phyloP scores from a whole-genome alignment of 2,113 vertebrate genomes.

The Gopherus flavomarginatus region DNA sequence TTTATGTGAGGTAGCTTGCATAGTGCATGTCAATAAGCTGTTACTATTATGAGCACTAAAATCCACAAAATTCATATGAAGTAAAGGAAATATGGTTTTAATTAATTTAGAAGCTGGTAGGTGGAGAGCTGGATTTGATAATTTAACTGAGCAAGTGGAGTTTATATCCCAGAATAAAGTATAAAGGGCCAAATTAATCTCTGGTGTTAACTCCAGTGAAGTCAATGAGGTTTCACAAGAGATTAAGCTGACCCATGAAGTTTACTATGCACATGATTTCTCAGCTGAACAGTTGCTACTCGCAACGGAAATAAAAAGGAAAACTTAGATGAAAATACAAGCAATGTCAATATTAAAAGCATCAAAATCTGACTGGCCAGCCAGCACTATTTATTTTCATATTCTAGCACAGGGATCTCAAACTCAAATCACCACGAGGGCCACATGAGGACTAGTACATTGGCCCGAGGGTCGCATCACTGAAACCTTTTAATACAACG shows the following conservation, averaged over 20 bases:
- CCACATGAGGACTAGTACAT: too few relatives aligned
- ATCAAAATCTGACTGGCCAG: not conserved
- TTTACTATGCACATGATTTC: not conserved
- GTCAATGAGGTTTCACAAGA: not conserved
- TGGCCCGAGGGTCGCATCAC: too few relatives aligned
- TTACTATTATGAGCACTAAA: slow-evolving; percentile 49
- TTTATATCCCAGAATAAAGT: slow-evolving; percentile 25
- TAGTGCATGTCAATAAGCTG: not conserved
- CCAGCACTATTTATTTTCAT: not conserved
- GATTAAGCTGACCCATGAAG: not conserved
- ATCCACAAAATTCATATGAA: not conserved
- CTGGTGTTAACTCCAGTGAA: not conserved
- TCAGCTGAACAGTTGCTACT: slow-evolving; percentile 21
- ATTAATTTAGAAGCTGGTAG: slow-evolving; percentile 42
- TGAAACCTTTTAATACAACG: too few relatives aligned
- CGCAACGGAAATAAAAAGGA: not conserved
- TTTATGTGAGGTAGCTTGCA: slow-evolving; percentile 13
- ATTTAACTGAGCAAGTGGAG: slow-evolving; percentile 14
- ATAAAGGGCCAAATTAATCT: not conserved
- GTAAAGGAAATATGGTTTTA: slow-evolving; percentile 28
- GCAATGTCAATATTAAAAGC: not conserved
- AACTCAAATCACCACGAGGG: too few relatives aligned
- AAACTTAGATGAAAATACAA: not conserved
- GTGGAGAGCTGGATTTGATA: slow-evolving; percentile 15
- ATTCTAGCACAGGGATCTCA: not conserved